These are phyloP conservation scores for Halocynthia aurantium DNA, from an alignment of 23 tunicate genomes.

Conservation along the genomic window DNA sequence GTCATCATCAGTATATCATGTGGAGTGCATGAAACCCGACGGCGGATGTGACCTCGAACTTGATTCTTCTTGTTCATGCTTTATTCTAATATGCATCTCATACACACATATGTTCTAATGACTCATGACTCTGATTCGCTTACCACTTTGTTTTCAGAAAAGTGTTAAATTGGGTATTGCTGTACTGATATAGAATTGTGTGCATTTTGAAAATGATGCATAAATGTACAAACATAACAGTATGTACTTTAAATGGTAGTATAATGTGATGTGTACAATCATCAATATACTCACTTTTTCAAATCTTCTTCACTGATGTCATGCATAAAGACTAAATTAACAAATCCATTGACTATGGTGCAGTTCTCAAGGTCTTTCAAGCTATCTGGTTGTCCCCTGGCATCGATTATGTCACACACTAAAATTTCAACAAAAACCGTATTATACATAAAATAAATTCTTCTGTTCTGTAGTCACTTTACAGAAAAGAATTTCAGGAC, in stretches of 20 bases:
- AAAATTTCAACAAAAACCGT: neutral
- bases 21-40: too few relatives aligned
- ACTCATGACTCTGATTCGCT: too few relatives aligned
- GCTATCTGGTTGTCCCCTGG: neutral
- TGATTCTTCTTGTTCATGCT: too few relatives aligned
- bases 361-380: constrained; percentile 54
- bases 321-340: constrained; percentile 47
- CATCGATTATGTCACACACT: constrained; percentile 57
- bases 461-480: too few relatives aligned
- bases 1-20: too few relatives aligned
- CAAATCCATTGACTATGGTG: constrained; percentile 54
- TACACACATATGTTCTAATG: too few relatives aligned
- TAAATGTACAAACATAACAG: neutral
- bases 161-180: too few relatives aligned
- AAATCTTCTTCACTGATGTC: constrained; percentile 16
- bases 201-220: neutral
- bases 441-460: neutral
- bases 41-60: too few relatives aligned
- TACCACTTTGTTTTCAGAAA: too few relatives aligned
- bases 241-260: neutral
- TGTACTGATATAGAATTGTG: neutral
- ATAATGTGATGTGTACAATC: neutral
- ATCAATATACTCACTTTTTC: constrained; percentile 7
- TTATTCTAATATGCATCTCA: too few relatives aligned
- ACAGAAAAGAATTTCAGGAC: too few relatives aligned